Evolutionary conservation across 1,140 invertebrate species (phyloP).

Genomic region (Macrobrachium nipponense): DNA sequence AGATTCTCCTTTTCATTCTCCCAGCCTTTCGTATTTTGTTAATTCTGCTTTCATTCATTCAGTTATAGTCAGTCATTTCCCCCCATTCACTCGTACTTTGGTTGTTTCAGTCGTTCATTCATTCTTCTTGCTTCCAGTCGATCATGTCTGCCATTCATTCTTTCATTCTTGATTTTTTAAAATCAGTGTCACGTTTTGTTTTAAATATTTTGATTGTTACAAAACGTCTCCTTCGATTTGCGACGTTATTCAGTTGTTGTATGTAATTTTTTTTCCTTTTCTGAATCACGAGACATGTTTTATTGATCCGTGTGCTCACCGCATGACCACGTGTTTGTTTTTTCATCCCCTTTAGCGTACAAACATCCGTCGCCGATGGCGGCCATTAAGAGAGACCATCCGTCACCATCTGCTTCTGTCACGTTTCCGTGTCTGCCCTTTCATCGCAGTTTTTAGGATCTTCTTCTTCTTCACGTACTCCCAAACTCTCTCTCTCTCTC

Average conservation of each 20-base stretch:
- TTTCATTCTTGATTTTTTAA: background rate
- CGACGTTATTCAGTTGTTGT: background rate
- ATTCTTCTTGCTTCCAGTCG: no score
- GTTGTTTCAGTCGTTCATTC: no score
- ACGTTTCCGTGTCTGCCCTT: no score
- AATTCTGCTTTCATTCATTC: background rate
- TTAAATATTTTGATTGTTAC: background rate
- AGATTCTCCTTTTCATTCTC: background rate
- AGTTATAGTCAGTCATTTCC: no score
- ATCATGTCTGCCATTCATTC: background rate
- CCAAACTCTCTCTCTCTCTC: slow-evolving; percentile 1
- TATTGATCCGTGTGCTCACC: no score
- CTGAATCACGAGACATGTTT: background rate
- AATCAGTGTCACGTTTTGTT: background rate
- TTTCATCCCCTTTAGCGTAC: no score
- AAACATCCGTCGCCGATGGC: no score
- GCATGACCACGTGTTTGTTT: no score
- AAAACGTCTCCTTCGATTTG: background rate
- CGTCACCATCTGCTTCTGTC: no score
- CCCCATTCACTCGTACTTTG: no score
- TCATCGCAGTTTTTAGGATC: background rate
- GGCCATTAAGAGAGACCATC: no score
- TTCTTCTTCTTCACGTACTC: background rate
- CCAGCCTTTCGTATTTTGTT: background rate
- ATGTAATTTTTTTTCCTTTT: background rate